These are phyloP conservation scores for Rapana venosa DNA, from an alignment of 2,888 invertebrate species.

Conservation along the genomic window DNA sequence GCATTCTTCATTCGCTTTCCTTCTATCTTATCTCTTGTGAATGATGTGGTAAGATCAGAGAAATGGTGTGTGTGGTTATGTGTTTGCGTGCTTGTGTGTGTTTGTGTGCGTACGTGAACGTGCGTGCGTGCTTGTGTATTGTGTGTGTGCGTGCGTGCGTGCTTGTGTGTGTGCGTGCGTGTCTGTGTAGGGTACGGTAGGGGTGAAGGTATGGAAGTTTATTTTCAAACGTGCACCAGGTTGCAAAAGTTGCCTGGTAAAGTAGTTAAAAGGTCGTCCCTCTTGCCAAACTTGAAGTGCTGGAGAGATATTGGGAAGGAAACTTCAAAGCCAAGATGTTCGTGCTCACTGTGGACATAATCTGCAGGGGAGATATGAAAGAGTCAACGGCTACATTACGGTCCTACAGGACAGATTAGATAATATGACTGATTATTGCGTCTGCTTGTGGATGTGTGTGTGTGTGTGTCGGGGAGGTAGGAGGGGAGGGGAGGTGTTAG, in stretches of 20 bases:
- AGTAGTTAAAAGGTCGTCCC: not conserved
- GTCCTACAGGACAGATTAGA: conserved; percentile 6
- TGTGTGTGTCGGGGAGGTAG: not conserved
- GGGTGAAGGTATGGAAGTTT: not conserved
- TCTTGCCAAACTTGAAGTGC: not conserved
- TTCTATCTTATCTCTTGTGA: too few species aligned
- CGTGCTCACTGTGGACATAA: not conserved
- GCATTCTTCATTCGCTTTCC: too few species aligned
- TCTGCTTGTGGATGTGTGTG: not conserved
- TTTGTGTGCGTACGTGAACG: too few species aligned
- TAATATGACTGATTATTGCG: not conserved
- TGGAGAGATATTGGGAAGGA: not conserved
- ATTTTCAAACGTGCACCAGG: too few species aligned
- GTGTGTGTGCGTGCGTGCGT: too few species aligned
- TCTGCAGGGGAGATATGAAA: not conserved
- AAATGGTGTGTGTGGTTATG: too few species aligned
- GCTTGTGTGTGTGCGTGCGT: too few species aligned
- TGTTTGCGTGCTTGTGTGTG: too few species aligned
- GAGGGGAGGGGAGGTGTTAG: not conserved
- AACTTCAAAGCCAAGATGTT: not conserved
- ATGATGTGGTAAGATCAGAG: too few species aligned
- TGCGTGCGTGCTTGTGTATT: too few species aligned
- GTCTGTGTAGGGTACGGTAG: too few species aligned
- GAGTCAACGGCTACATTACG: not conserved
- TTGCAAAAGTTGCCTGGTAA: not conserved